Conservation (phyloP, 1,140 invertebrate genomes). For the Heliconius eleuchia region DNA sequence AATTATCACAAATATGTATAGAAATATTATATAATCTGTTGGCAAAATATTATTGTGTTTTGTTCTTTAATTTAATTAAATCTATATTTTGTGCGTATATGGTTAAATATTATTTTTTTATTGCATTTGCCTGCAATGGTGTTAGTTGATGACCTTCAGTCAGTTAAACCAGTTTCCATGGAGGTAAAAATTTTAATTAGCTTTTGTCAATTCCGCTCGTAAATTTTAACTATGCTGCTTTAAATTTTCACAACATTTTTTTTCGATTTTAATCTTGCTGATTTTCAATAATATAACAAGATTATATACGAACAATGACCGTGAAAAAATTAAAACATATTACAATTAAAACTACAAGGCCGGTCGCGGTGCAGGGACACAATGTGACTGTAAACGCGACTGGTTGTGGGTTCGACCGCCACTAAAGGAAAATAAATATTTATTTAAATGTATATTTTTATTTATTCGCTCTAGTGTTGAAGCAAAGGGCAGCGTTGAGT, state of each 20-base stretch:
- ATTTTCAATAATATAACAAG: too few species aligned
- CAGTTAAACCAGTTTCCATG: background rate
- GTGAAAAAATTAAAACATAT: too few species aligned
- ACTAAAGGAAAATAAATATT: too few species aligned
- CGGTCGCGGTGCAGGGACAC: too few species aligned
- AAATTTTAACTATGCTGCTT: background rate
- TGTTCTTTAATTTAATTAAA: background rate
- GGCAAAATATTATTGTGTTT: background rate
- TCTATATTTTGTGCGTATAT: background rate
- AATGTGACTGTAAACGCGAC: too few species aligned
- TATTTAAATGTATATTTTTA: too few species aligned
- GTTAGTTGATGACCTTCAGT: background rate
- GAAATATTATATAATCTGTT: conserved; percentile 3
- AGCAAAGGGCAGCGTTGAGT: too few species aligned
- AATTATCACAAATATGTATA: background rate
- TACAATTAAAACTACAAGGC: too few species aligned
- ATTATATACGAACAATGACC: too few species aligned
- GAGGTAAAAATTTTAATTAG: background rate
- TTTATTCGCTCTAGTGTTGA: too few species aligned
- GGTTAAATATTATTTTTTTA: background rate
- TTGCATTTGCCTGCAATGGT: background rate
- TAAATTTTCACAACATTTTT: background rate
- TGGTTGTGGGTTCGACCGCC: too few species aligned
- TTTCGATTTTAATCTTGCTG: too few species aligned
- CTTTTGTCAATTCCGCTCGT: background rate